phyloP scores from a whole-genome alignment of 53 echinoderm and acorn worm species.

The Patiria pectinifera region DNA sequence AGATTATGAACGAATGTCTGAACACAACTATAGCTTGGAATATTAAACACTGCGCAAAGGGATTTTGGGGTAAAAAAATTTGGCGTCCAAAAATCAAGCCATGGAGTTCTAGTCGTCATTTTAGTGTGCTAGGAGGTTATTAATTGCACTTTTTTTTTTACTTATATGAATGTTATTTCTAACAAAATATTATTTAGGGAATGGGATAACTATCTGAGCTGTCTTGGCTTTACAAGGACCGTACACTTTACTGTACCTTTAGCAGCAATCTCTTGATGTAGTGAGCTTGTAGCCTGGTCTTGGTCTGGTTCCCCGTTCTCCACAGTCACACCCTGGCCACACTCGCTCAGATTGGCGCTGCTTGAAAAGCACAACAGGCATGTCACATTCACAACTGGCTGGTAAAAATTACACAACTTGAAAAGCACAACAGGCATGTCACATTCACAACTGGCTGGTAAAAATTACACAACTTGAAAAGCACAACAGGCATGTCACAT shows the following conservation, averaged over 20 bases:
- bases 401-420: conserved; percentile 26
- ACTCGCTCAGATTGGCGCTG: conserved; percentile 56
- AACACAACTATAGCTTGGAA: too few species aligned
- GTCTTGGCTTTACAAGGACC: too few species aligned
- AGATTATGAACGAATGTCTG: too few species aligned
- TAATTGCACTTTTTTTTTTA: too few species aligned
- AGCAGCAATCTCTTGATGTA: conserved; percentile 24
- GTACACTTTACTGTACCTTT: conserved; percentile 11
- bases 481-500: conserved; percentile 26
- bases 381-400: conserved; percentile 18
- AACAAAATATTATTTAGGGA: too few species aligned
- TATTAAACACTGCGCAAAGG: too few species aligned
- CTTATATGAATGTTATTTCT: too few species aligned
- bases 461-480: conserved; percentile 28
- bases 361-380: conserved; percentile 37
- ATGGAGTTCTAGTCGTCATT: too few species aligned
- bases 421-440: conserved; percentile 23
- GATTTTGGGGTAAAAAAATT: too few species aligned
- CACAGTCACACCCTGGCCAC: conserved; percentile 28
- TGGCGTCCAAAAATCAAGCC: too few species aligned
- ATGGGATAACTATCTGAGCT: too few species aligned
- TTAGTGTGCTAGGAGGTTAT: too few species aligned
- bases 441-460: conserved; percentile 20
- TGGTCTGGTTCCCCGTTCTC: conserved; percentile 54
- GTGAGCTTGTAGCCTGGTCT: conserved; percentile 10